phyloP scores from a whole-genome alignment of 2,888 invertebrate species.

The Disparrhopalites patrizii region DNA sequence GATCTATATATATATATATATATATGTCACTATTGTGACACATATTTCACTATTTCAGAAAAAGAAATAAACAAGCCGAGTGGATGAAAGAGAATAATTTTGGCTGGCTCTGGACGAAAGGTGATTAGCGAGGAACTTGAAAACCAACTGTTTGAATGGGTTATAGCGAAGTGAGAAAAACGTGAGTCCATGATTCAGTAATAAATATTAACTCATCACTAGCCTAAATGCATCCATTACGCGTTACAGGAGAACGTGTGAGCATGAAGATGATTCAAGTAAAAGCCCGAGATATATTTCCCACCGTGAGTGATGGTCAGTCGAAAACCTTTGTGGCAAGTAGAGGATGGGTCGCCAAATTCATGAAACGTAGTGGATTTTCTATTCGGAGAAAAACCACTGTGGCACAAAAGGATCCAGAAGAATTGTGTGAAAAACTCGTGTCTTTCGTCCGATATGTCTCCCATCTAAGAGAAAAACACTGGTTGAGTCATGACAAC shows the following conservation, averaged over 20 bases:
- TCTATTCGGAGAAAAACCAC: not conserved
- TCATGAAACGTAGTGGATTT: conserved; percentile 5
- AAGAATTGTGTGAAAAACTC: not conserved
- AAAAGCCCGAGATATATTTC: not conserved
- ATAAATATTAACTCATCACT: not conserved
- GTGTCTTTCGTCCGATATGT: conserved; percentile 2
- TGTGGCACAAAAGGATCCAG: not conserved
- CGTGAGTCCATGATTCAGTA: not conserved
- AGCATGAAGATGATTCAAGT: not conserved
- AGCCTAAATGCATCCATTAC: not conserved
- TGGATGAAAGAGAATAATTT: not conserved
- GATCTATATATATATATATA: too few species aligned
- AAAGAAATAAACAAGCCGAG: too few species aligned
- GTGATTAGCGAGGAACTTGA: not conserved
- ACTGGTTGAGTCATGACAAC: not conserved
- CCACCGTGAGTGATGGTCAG: not conserved
- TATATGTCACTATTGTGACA: too few species aligned
- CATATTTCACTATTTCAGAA: too few species aligned
- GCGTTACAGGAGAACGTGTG: not conserved
- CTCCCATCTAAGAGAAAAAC: not conserved
- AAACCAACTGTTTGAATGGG: not conserved
- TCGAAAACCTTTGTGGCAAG: not conserved
- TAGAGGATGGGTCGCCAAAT: not conserved
- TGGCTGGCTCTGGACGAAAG: not conserved
- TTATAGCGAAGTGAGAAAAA: not conserved